Base-by-base conservation (phyloP, 2,797 vertebrate genomes). In the Ceryle rudis region DNA sequence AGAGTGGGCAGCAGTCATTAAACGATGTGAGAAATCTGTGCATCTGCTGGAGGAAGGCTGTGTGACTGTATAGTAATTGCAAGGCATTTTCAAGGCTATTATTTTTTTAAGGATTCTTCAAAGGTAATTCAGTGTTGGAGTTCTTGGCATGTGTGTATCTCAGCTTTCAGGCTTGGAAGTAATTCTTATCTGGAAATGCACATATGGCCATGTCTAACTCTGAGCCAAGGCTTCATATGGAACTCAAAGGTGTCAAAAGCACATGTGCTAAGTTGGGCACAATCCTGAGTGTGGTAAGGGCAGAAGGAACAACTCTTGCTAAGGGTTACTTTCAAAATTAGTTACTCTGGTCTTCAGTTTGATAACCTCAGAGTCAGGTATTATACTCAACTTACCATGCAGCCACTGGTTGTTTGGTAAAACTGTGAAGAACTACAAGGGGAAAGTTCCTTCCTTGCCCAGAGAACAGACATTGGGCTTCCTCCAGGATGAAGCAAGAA, bases 21-120 rank as follows among this genome's bases (percentile, higher is more conserved):
- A 90, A 88, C 2, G 12, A 39, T 73, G 49, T 81, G 87, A 87
- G 41, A 92, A 94, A 64, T 86, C 54, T 33, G 11, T 52, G 35
- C 61, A 46, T 85, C 46, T 87, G 71, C 57, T 0, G 6, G 33
- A 6, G 2, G 79, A 85, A 87, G 67, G 39, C 49, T 85, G 26
- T 77, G 35, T 74, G 64, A 80, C 41, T 57, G 16, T 41, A 39
- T 8, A 69, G 44, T 22, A 65, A 15, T 65, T 88, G 55, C 52
- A 86, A 90, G 57, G 25, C 26, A 47, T 90, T 94, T 84, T 77
- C 52, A 80, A 89, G 61, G 26, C 29, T 86, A 37, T 51, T 85
- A 13, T 35, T 82, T 83, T 85, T 94, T 92, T 11, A 91, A 93
- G 11, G 71, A 81, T 88, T 71, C 64, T 81, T 91, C 33, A 70